phyloP scores from a whole-genome alignment of 2,888 invertebrate species.

The Hartigia nigra region DNA sequence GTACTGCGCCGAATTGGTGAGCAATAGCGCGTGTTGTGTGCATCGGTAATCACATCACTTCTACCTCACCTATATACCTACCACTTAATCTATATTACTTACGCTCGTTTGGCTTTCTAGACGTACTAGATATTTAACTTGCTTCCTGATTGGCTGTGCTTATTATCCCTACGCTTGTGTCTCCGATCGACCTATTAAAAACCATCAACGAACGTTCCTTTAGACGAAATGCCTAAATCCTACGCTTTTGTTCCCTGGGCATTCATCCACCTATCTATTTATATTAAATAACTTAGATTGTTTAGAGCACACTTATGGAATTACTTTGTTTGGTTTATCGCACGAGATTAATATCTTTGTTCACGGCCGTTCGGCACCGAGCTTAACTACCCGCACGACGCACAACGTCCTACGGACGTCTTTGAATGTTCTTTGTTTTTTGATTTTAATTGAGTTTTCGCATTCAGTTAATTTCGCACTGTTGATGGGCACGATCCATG shows the following conservation, averaged over 20 bases:
- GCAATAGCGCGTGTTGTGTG: constrained; percentile 95
- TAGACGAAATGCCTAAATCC: background rate
- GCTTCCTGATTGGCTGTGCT: constrained; percentile 4
- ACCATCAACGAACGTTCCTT: background rate
- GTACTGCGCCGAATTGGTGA: constrained; percentile 94
- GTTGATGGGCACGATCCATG: background rate
- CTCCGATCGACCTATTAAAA: background rate
- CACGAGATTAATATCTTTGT: background rate
- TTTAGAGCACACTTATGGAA: background rate
- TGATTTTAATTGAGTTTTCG: background rate
- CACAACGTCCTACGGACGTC: background rate
- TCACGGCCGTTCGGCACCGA: background rate
- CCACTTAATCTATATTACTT: constrained; percentile 29
- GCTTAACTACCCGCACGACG: background rate
- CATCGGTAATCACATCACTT: constrained; percentile 91
- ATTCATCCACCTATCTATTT: background rate
- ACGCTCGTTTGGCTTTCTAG: background rate
- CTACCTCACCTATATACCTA: constrained; percentile 70
- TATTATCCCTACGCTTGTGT: background rate
- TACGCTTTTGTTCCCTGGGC: background rate
- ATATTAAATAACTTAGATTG: background rate
- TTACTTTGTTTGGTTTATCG: background rate
- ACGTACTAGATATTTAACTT: background rate
- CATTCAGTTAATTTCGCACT: background rate
- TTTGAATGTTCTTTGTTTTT: background rate